Base-by-base conservation (phyloP, 2,888 invertebrate species). In the Ecliptopera silaceata region DNA sequence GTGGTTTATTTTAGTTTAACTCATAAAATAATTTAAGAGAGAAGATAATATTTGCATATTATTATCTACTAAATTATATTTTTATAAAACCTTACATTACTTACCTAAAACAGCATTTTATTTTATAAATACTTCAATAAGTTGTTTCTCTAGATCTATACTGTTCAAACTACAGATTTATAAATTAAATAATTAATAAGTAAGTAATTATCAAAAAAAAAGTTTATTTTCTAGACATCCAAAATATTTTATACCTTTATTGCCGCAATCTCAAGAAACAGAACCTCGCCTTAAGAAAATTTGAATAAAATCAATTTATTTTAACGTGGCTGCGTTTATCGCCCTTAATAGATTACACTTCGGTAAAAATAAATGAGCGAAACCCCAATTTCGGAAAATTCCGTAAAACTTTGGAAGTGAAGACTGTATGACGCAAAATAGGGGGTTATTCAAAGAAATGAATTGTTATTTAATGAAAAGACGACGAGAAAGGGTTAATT, bases 261-360 rank as follows among this genome's bases (percentile, higher is more conserved):
- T 60, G 63, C 61, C 64, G 83, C 84, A 86, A 84, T 88, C 82
- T 85, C 72, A 79, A 84, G 84, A 83, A 86, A 87, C 86, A 86
- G 77, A 73, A 78, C 73, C 63, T 63, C 68, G 80, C 81, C 80
- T 82, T 87, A 85, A 88, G 86, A 82, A 87, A 88, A 88, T 89
- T 88, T 88, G 86, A 90, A 90, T 89, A 88, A 88, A 90, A 90
- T 88, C 88, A 89, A 90, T 90, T 90, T 88, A 89, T 88, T 87
- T 82, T 83, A 86, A 80, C 85, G 79, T 79, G 74, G 70, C 77
- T 80, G 79, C 84, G 83, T 86, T 87, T 89, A 88, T 87, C 86
- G 85, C 74, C 79, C 79, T 77, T 86, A 84, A 88, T 86, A 86
- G 86, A 88, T 89, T 84, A 83, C 83, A 74, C 72, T 77, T 76